Conservation (phyloP, 1,140 invertebrate genomes). For the Lerema accius region DNA sequence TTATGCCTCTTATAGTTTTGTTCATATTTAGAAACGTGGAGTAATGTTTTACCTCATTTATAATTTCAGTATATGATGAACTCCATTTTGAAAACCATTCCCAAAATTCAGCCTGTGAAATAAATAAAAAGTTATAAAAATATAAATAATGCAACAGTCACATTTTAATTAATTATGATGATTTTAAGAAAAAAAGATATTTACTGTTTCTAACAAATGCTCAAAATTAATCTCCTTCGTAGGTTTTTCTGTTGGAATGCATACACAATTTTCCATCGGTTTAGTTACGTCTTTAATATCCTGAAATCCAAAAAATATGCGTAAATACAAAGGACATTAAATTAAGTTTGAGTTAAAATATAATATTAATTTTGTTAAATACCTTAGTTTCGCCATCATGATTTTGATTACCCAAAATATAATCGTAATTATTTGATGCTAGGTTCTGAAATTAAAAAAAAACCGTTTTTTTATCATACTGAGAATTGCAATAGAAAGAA, state of each 20-base stretch:
- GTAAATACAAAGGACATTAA: no score
- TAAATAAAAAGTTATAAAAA: neutral
- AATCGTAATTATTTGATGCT: constrained; percentile 5
- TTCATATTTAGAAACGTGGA: no score
- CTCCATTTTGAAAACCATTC: constrained; percentile 44
- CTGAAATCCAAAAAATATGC: no score
- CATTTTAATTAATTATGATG: neutral
- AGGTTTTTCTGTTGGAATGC: neutral
- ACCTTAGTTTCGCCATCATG: neutral
- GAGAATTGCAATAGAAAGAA: no score
- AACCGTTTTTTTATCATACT: no score
- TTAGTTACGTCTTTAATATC: no score
- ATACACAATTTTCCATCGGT: neutral
- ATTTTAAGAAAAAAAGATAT: neutral
- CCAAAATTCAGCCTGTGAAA: constrained; percentile 43
- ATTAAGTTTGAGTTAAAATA: no score
- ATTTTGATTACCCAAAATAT: neutral
- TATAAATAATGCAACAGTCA: neutral
- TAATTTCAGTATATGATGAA: constrained; percentile 34
- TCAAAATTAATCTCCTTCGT: constrained; percentile 9
- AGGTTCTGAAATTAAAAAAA: constrained; percentile 12
- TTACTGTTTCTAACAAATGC: constrained; percentile 22
- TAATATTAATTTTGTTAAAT: neutral
- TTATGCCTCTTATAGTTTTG: no score
- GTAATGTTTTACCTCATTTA: constrained; percentile 37